Conservation (phyloP, 2,797 vertebrate species). For the Ceryle rudis region DNA sequence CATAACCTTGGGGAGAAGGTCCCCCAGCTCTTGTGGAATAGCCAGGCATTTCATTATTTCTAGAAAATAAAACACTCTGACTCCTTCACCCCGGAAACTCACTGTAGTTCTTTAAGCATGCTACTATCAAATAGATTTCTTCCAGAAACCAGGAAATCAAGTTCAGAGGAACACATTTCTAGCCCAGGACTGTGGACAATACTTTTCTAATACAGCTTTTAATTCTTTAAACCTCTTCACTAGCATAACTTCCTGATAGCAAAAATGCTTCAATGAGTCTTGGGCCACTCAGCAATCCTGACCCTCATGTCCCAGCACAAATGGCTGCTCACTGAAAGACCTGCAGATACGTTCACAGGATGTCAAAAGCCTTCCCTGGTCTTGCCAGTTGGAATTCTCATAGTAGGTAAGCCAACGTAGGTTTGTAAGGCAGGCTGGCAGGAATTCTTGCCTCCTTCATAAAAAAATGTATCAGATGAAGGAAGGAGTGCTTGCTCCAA, state of each 20-base stretch:
- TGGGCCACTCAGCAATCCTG: too few relatives aligned
- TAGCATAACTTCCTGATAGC: not conserved
- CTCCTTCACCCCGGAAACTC: not conserved
- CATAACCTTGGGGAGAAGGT: not conserved
- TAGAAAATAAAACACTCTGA: not conserved
- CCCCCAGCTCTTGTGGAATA: not conserved
- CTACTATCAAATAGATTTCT: not conserved
- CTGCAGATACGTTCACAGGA: rapidly evolving
- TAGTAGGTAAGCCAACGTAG: rapidly evolving
- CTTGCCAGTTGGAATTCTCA: not conserved
- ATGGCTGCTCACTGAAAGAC: not conserved
- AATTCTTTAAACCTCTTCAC: not conserved
- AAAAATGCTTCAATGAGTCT: not conserved
- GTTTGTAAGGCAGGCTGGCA: not conserved
- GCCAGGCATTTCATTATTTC: not conserved
- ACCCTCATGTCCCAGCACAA: not conserved
- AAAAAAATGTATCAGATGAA: not conserved
- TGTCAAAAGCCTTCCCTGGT: rapidly evolving
- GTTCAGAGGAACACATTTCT: not conserved
- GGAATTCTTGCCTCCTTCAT: not conserved
- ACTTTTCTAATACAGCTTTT: not conserved
- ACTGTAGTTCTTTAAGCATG: not conserved
- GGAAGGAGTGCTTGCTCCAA: rapidly evolving
- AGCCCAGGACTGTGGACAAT: not conserved
- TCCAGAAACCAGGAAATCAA: not conserved